phyloP scores from a whole-genome alignment of 1,140 invertebrate genomes.

The Telenomus remus region DNA sequence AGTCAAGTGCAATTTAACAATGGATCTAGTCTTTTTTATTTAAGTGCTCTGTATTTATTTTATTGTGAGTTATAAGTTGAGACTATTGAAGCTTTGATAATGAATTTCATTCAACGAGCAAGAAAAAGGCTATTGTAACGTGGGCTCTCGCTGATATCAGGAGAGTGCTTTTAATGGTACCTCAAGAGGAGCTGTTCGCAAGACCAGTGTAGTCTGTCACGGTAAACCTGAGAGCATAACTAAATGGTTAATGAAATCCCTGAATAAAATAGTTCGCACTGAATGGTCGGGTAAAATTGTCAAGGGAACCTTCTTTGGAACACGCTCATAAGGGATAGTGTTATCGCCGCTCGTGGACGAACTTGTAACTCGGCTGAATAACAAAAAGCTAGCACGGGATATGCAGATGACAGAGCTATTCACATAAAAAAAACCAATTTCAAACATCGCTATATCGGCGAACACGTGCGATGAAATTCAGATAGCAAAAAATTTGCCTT shows the following conservation, averaged over 20 bases:
- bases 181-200: slow-evolving; percentile 27
- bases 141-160: slow-evolving; percentile 18
- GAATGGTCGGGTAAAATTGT: slow-evolving; percentile 32
- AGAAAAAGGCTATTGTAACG: slow-evolving; percentile 29
- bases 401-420: slow-evolving; percentile 1
- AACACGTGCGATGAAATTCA: slow-evolving; percentile 7
- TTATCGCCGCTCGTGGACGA: slow-evolving; percentile 22
- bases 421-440: slow-evolving; percentile 1
- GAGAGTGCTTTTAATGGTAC: slow-evolving; percentile 34
- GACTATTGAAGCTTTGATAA: slow-evolving; percentile 10
- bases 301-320: slow-evolving; percentile 29
- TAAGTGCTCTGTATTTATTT: no score
- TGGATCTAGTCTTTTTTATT: no score
- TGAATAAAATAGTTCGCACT: slow-evolving; percentile 29
- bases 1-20: no score
- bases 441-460: neutral
- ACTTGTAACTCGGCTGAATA: slow-evolving; percentile 14
- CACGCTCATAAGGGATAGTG: slow-evolving; percentile 13
- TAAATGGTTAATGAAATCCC: slow-evolving; percentile 36
- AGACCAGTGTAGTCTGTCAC: slow-evolving; percentile 18
- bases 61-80: neutral
- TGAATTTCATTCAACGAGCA: slow-evolving; percentile 32
- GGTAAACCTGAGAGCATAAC: slow-evolving; percentile 24
- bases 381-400: neutral
- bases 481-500: slow-evolving; percentile 4